Percentiles rank a stretch among this genome's conserved stretches.
These are phyloP conservation scores for Oopsacas minuta DNA, from an alignment of 37 sponge, comb jelly and placozoan species.

Conservation along the genomic window DNA sequence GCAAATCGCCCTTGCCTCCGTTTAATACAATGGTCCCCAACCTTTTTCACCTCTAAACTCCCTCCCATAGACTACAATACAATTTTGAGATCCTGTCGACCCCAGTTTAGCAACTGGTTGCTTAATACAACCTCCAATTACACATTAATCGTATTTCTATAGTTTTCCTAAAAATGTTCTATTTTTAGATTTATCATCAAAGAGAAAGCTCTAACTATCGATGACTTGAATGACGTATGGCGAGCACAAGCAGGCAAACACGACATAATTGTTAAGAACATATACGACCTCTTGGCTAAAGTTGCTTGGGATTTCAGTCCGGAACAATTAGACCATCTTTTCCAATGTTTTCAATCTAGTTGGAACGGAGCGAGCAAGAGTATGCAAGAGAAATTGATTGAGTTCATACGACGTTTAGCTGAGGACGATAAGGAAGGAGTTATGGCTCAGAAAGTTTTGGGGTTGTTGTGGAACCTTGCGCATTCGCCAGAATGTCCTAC, in stretches of 20 bases:
- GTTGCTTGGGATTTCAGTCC: slow-evolving; percentile 92
- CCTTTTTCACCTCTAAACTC: no score
- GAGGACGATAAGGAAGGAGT: slow-evolving; percentile 98
- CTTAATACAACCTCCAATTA: no score
- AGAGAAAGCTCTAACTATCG: slow-evolving; percentile 35
- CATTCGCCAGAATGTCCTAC: slow-evolving; percentile 70
- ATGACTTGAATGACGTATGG: slow-evolving; percentile 83
- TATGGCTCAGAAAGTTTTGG: slow-evolving; percentile 85
- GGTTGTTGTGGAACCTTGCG: slow-evolving; percentile 82
- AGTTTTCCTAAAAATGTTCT: no score
- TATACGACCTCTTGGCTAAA: slow-evolving; percentile 83
- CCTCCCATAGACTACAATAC: no score
- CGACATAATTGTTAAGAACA: slow-evolving; percentile 94
- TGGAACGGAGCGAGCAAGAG: slow-evolving; percentile 80
- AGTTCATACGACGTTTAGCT: slow-evolving; percentile 85
- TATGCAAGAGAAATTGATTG: slow-evolving; percentile 82
- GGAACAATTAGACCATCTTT: slow-evolving; percentile 80
- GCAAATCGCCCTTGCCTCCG: no score
- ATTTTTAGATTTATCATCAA: background rate
- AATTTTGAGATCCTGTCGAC: no score
- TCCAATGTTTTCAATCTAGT: slow-evolving; percentile 82
- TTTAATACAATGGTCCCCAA: no score
- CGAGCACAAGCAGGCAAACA: slow-evolving; percentile 88
- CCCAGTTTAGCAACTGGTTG: no score
- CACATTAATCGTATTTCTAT: no score